These are phyloP conservation scores for Microcebus tavaratra DNA, from an alignment of 2,113 vertebrate species.

Conservation along the genomic window DNA sequence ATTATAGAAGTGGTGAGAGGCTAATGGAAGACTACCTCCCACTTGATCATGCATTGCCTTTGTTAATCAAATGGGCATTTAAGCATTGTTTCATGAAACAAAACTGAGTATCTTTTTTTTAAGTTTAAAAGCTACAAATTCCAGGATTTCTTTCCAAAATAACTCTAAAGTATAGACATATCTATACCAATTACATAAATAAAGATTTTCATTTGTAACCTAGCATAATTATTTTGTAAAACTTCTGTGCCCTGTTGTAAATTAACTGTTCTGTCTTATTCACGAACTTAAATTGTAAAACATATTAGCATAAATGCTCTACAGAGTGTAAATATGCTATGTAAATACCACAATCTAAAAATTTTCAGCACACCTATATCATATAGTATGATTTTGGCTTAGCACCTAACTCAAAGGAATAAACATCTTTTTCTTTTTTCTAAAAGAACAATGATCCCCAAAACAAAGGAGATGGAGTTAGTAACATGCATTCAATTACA, in stretches of 20 bases:
- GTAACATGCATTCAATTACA: background rate
- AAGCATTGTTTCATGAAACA: background rate
- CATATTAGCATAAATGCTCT: background rate
- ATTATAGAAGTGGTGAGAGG: background rate
- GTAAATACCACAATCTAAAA: background rate
- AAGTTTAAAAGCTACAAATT: constrained; percentile 32
- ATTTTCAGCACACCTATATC: background rate
- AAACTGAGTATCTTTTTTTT: background rate
- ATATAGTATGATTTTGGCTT: background rate
- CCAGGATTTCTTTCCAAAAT: background rate
- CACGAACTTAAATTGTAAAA: background rate
- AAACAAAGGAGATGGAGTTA: background rate
- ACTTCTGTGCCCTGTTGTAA: background rate
- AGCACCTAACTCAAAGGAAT: background rate
- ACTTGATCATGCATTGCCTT: background rate
- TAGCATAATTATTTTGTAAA: background rate
- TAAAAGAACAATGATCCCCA: background rate
- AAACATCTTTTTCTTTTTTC: background rate
- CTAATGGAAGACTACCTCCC: background rate
- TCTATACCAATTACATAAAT: background rate
- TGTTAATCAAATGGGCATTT: background rate
- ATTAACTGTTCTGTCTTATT: background rate
- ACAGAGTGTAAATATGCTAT: background rate
- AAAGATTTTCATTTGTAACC: constrained; percentile 8
- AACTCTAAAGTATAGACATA: background rate